Base-by-base conservation (phyloP, 2,888 invertebrate genomes). In the Thalpophila matura region DNA sequence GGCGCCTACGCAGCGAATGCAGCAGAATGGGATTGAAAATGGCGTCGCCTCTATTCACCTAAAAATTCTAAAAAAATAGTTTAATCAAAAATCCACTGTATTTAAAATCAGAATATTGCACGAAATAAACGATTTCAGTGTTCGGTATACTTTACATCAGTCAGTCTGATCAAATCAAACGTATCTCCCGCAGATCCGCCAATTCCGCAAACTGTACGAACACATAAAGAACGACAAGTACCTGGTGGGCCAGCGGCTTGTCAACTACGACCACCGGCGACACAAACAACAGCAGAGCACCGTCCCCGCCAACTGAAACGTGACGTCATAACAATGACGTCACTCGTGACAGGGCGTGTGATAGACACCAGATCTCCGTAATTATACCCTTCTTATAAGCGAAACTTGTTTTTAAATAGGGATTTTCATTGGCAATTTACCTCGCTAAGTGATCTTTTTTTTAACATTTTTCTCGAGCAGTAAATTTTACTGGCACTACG, bases 221-320 rank as follows among this genome's bases (percentile, higher is more conserved):
- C 99, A 99, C 92, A 99, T 99, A 86, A 99, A 99, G 94, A 99
- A 99, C 93, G 99, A 99, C 94, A 99, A 99, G 95, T 99, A 99
- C 94, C 96, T 99, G 47, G 99, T 99, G 12, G 99, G 99, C 0
- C 98, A 99, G 84, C 96, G 99, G 77, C 96, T 99, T 75, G 99
- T 99, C 26, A 99, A 99, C 95, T 99, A 99, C 94, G 99, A 99
- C 89, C 98, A 98, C 87, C 95, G 97, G 77, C 95, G 96, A 79
- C 96, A 96, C 76, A 97, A 96, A 84, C 92, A 89, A 81, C 92
- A 87, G 29, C 89, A 86, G 54, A 83, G 74, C 77, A 80, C 86
- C 18, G 84, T 88, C 29, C 61, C 88, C 54, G 70, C 86, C 62
- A 90, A 92, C 85, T 91, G 88, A 91, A 57, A 58, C 26, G 55